Conservation (phyloP, 2,797 vertebrate species). For the Tokudaia tokunoshimensis region DNA sequence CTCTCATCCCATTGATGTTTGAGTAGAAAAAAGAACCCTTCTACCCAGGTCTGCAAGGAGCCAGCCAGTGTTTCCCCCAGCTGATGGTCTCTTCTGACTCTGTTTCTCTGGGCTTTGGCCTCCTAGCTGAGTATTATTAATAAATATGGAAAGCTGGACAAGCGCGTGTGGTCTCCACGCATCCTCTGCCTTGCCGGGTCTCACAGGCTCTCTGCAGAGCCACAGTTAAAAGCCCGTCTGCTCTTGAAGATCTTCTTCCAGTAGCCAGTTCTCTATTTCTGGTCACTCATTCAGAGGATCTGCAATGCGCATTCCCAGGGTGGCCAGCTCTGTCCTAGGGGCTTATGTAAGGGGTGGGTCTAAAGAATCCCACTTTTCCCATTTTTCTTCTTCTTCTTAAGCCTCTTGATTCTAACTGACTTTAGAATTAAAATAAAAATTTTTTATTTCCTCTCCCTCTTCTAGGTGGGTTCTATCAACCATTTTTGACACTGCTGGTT, state of each 20-base stretch:
- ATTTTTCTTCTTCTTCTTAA: neutral
- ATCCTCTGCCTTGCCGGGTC: neutral
- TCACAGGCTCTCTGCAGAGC: constrained; percentile 25
- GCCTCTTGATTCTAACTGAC: constrained; percentile 46
- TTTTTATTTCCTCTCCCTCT: constrained; percentile 23
- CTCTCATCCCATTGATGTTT: neutral
- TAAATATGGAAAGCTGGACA: neutral
- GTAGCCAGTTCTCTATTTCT: constrained; percentile 11
- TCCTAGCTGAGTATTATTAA: constrained; percentile 26
- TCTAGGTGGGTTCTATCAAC: neutral
- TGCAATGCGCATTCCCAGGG: neutral
- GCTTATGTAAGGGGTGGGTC: neutral
- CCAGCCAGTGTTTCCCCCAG: neutral
- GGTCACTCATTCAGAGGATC: constrained; percentile 28
- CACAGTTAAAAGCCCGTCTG: constrained; percentile 33
- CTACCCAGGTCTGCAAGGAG: constrained; percentile 23
- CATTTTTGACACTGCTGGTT: neutral
- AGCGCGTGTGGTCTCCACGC: constrained; percentile 41
- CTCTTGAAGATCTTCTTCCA: constrained; percentile 11
- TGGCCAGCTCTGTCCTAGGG: neutral
- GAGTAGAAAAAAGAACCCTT: constrained; percentile 57
- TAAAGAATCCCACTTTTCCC: neutral
- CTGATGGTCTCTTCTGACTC: neutral
- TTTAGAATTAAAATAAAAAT: neutral
- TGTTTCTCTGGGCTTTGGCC: constrained; percentile 21